Conservation (phyloP, 2,888 invertebrate genomes). For the Xiphydria camelus region DNA sequence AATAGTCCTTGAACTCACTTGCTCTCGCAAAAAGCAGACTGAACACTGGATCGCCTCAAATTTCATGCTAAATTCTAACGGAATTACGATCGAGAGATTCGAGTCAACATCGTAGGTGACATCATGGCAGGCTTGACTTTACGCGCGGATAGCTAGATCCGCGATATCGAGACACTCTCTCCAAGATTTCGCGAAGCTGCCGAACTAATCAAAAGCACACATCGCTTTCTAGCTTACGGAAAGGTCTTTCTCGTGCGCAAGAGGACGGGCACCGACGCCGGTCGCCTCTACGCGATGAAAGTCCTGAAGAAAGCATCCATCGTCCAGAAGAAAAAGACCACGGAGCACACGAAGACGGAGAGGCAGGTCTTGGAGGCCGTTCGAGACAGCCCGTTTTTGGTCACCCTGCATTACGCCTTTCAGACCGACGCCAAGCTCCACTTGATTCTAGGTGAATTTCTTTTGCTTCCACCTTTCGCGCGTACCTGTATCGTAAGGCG, state of each 20-base stretch:
- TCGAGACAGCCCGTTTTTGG: constrained; percentile 92
- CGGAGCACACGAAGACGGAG: constrained; percentile 97
- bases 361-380: constrained; percentile 95
- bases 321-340: constrained; percentile 91
- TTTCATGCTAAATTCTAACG: no score
- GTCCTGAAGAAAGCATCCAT: constrained; percentile 94
- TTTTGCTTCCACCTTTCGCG: constrained; percentile 3
- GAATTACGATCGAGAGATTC: no score
- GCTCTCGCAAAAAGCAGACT: no score
- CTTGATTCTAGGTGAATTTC: constrained; percentile 86
- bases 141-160: no score
- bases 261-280: constrained; percentile 81
- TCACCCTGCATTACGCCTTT: constrained; percentile 97
- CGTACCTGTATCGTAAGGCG: no score
- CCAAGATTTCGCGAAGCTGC: no score
- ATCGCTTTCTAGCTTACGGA: constrained; percentile 90
- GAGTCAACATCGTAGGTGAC: no score
- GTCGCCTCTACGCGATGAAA: constrained; percentile 96
- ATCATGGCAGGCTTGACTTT: no score
- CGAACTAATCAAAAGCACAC: no score
- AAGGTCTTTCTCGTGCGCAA: constrained; percentile 96
- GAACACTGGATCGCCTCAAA: no score
- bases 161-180: no score
- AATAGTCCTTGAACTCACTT: no score
- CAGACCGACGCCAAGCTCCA: constrained; percentile 96